Evolutionary conservation across 1,140 invertebrate genomes (phyloP).

Genomic region (Idris sp.): DNA sequence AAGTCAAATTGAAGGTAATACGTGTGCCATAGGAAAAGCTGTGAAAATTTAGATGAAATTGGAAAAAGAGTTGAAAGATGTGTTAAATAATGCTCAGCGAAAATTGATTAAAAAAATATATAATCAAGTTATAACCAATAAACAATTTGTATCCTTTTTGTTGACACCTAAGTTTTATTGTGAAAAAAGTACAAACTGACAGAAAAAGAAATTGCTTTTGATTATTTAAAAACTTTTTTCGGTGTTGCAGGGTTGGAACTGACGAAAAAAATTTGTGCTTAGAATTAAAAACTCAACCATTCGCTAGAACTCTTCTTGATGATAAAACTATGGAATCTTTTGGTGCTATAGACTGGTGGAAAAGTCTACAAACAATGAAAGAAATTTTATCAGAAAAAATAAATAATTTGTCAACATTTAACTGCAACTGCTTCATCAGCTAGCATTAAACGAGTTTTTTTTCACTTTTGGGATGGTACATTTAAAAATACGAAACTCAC

Average conservation of each 20-base stretch:
- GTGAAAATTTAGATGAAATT: conserved; percentile 7
- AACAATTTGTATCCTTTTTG: conserved; percentile 6
- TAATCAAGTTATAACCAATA: background rate
- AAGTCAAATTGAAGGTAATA: conserved; percentile 11
- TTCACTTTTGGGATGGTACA: conserved; percentile 5
- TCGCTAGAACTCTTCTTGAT: conserved; percentile 3
- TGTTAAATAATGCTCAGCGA: conserved; percentile 1
- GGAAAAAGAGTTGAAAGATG: background rate
- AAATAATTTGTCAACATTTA: conserved; percentile 8
- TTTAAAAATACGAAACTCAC: conserved; percentile 6
- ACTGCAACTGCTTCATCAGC: conserved; percentile 12
- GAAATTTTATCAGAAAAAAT: conserved; percentile 2
- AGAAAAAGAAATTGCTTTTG: conserved; percentile 16
- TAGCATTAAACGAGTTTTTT: conserved; percentile 3
- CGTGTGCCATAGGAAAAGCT: conserved; percentile 13
- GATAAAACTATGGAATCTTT: conserved; percentile 6
- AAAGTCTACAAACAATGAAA: conserved; percentile 6
- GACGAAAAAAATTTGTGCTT: conserved; percentile 7
- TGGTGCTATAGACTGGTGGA: conserved; percentile 14
- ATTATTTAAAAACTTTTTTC: conserved; percentile 7
- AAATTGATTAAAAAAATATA: conserved; percentile 13
- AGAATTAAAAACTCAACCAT: conserved; percentile 4
- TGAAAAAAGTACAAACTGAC: background rate
- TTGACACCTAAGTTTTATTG: conserved; percentile 7
- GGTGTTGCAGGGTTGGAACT: conserved; percentile 7